These are phyloP conservation scores for Macrochelys suwanniensis DNA, from an alignment of 2,797 vertebrate genomes.

Conservation along the genomic window DNA sequence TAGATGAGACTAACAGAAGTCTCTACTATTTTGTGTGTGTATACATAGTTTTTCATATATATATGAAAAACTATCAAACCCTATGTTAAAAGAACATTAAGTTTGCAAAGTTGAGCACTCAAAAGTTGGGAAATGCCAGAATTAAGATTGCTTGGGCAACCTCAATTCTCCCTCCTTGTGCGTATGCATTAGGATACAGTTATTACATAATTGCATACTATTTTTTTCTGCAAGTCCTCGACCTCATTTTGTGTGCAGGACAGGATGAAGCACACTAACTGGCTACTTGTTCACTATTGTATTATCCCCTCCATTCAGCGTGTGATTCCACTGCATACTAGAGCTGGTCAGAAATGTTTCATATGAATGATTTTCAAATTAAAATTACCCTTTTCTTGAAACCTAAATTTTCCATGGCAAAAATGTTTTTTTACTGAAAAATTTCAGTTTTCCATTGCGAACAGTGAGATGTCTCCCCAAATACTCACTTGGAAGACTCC, in stretches of 20 bases:
- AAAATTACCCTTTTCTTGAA: no score
- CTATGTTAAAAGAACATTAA: not conserved
- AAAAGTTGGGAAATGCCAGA: not conserved
- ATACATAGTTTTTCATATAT: no score
- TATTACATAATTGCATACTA: not conserved
- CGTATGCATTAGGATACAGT: not conserved
- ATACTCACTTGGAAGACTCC: no score
- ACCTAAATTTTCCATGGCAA: no score
- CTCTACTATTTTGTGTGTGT: not conserved
- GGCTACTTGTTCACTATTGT: not conserved
- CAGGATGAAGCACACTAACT: not conserved
- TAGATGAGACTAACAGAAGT: not conserved
- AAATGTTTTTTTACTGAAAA: no score
- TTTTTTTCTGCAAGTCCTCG: not conserved
- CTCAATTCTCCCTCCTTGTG: not conserved
- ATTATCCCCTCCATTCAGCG: not conserved
- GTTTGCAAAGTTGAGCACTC: not conserved
- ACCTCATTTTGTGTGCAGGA: rapidly evolving
- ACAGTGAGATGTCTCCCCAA: no score
- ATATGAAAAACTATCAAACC: not conserved
- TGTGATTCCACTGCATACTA: not conserved
- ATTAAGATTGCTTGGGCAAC: not conserved
- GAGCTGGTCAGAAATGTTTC: not conserved
- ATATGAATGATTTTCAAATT: no score
- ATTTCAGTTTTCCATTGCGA: no score